Base-by-base conservation (phyloP, 2,113 vertebrate species). In the Saguinus midas region DNA sequence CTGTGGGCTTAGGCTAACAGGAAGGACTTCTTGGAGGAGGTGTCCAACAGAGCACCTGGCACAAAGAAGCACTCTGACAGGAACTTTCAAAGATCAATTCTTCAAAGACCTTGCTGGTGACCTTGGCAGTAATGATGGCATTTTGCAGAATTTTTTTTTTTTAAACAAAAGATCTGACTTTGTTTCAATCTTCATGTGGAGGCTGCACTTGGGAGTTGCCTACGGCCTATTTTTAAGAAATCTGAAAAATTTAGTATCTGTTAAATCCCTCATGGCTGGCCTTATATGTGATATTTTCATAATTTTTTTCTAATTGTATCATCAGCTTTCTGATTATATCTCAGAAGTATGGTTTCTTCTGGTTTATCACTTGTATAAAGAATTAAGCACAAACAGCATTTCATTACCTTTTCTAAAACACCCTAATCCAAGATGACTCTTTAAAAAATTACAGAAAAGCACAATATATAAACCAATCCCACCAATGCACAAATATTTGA, bases 371-470 rank as follows among this genome's bases (percentile, higher is more conserved):
- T 43, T 87, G 8, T 32, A 10, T 76, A 66, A n/a, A 91, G 64
- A 89, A 81, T 32, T 11, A 76, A 58, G 70, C 52, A 58, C 58
- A 29, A 18, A 23, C 1, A 66, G 57, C 25, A 50, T 82, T 90
- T 64, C 37, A 5, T 76, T 82, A 92, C 45, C 14, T 88, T 96
- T 90, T 61, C n/a, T 66, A 27, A 79, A 64, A 85, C 78, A 52
- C 21, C 23, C 8, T 66, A 58, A n/a, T 25, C 25, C 2, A 12
- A 89, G 50, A 7, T 8, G 37, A 43, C 5, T 45, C 64, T 48
- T 55, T 85, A n/a, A 70, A 91, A 40, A 81, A 57, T 27, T 35
- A 58, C 11, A 27, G 70, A 45, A 64, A 48, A 45, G 52, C 16
- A 5, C 21, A 64, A 1, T 32, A 10, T 8, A 6, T 43, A 5